These are phyloP conservation scores for Pedicia rivosa DNA, from an alignment of 2,888 invertebrate species.

Conservation along the genomic window DNA sequence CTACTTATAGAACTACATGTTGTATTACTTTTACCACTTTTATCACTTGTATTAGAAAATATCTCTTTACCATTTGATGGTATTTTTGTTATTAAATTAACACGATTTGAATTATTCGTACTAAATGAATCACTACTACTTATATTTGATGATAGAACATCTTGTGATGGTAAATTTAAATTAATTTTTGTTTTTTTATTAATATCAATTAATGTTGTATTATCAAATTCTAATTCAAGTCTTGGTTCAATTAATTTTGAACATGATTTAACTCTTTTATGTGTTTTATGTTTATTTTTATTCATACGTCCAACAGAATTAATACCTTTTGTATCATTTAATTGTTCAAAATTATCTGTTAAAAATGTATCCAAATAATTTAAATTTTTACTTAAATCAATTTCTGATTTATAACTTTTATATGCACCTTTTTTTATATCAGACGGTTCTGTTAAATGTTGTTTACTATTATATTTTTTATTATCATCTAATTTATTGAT, in stretches of 20 bases:
- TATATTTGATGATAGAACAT: neutral
- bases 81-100: neutral
- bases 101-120: constrained; percentile 4
- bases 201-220: neutral
- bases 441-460: neutral
- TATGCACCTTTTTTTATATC: constrained; percentile 19
- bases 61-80: neutral
- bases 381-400: constrained; percentile 28
- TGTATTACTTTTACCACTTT: constrained; percentile 17
- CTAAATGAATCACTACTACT: constrained; percentile 7
- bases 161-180: too few species aligned
- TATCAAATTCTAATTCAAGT: neutral
- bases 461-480: neutral
- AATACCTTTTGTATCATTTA: constrained; percentile 19
- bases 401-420: constrained; percentile 30
- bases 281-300: constrained; percentile 9
- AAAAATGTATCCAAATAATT: constrained; percentile 29
- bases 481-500: constrained; percentile 2
- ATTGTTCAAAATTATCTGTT: constrained; percentile 29
- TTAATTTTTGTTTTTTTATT: neutral
- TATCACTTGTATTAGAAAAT: constrained; percentile 8
- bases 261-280: constrained; percentile 24
- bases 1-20: constrained; percentile 28
- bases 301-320: constrained; percentile 22
- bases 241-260: constrained; percentile 14